Evolutionary conservation across 2,888 invertebrate genomes (phyloP).

Genomic region (Bugula neritina): DNA sequence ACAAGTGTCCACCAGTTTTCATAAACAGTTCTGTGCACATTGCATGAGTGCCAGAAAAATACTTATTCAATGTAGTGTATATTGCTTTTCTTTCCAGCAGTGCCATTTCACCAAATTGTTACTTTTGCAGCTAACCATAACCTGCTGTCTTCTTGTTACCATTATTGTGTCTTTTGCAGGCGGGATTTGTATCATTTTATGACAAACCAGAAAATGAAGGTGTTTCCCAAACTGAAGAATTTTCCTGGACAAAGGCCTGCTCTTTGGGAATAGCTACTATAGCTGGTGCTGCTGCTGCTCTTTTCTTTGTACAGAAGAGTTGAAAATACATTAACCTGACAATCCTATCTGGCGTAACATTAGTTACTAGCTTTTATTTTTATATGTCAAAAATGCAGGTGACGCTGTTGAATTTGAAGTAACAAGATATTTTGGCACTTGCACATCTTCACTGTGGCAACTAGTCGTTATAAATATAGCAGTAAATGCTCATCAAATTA

Average conservation of each 20-base stretch:
- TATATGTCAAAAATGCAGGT: too few species aligned
- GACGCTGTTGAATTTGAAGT: too few species aligned
- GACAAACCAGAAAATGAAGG: constrained; percentile 22
- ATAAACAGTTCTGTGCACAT: too few species aligned
- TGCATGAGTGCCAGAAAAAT: too few species aligned
- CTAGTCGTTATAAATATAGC: constrained; percentile 14
- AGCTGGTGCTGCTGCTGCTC: constrained; percentile 16
- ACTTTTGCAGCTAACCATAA: too few species aligned
- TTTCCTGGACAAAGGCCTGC: constrained; percentile 19
- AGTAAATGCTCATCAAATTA: too few species aligned
- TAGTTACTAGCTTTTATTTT: neutral
- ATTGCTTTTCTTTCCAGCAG: too few species aligned
- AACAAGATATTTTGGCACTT: constrained; percentile 17
- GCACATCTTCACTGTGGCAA: neutral
- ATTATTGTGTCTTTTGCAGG: neutral
- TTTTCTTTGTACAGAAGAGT: constrained; percentile 19
- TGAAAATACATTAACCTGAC: neutral
- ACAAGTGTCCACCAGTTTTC: too few species aligned
- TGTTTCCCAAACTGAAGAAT: neutral
- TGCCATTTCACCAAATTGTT: too few species aligned
- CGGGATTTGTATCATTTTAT: neutral
- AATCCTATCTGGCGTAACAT: neutral
- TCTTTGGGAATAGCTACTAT: constrained; percentile 22
- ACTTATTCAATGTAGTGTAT: too few species aligned
- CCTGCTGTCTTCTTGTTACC: too few species aligned